phyloP scores from a whole-genome alignment of 2,797 vertebrate species.

The Danio aesculapii region DNA sequence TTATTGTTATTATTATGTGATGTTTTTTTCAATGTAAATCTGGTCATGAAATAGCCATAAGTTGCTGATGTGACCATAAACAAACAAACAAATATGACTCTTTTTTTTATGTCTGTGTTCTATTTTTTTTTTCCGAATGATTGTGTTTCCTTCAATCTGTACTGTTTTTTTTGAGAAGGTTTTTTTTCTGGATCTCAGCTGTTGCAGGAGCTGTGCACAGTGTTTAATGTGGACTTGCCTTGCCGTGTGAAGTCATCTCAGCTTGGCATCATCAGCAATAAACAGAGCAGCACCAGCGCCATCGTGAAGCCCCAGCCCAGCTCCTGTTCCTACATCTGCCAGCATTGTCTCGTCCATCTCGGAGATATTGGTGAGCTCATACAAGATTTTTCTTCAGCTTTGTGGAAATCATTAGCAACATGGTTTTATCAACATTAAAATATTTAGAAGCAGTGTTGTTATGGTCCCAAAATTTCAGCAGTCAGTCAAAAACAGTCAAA shows the following conservation, averaged over 20 bases:
- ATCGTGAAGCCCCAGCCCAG: slow-evolving; percentile 98
- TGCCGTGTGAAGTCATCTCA: slow-evolving; percentile 97
- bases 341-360: slow-evolving; percentile 99
- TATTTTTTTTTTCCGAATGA: background rate
- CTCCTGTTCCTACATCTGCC: slow-evolving; percentile 99
- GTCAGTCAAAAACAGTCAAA: no score
- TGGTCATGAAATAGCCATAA: no score
- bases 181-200: slow-evolving; percentile 75
- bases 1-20: no score
- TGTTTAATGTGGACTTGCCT: slow-evolving; percentile 98
- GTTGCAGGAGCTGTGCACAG: slow-evolving; percentile 96
- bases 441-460: no score
- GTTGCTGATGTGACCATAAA: no score
- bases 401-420: background rate
- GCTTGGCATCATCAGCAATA: slow-evolving; percentile 98
- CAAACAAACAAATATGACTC: no score
- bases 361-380: slow-evolving; percentile 93
- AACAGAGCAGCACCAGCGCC: slow-evolving; percentile 87
- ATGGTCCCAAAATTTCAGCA: no score
- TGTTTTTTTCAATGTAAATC: no score
- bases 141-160: background rate
- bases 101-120: background rate
- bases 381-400: background rate
- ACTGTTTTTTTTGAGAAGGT: background rate
- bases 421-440: no score